Percentiles rank a stretch among this genome's conserved stretches.
Evolutionary conservation across 64 coral and sea anemone species (phyloP).

Genomic region (Dendronephthya gigantea): DNA sequence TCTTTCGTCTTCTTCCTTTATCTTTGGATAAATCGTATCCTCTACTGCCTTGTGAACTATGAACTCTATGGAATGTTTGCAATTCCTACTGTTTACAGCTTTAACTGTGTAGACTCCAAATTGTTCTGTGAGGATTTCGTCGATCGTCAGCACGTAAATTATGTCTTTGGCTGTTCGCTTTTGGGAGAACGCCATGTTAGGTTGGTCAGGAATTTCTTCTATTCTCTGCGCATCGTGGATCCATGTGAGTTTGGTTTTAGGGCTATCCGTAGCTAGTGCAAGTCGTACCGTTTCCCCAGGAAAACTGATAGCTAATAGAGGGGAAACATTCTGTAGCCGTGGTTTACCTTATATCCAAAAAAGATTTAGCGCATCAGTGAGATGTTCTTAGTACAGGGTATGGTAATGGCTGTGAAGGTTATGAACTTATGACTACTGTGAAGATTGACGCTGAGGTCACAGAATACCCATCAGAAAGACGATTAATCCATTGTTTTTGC

Average conservation of each 20-base stretch:
- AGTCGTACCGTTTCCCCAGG: neutral
- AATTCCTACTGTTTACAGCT: neutral
- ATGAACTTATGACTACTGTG: no score
- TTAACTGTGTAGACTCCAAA: neutral
- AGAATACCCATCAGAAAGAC: no score
- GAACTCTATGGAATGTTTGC: neutral
- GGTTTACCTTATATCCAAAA: neutral
- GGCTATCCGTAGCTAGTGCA: neutral
- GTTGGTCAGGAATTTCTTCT: neutral
- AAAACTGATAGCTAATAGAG: neutral
- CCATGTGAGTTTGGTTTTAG: neutral
- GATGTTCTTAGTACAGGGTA: neutral
- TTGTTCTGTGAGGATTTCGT: neutral
- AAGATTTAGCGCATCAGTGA: neutral
- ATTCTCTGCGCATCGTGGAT: neutral
- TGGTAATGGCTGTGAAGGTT: neutral
- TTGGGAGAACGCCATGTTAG: neutral
- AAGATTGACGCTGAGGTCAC: no score
- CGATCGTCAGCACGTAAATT: neutral
- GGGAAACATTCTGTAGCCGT: neutral
- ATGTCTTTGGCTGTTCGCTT: neutral
- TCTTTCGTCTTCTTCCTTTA: neutral
- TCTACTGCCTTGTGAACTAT: neutral
- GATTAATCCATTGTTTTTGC: no score
- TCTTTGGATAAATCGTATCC: neutral